Evolutionary conservation across 2,797 vertebrate genomes (phyloP).

Genomic region (Pseudocheirus occidentalis): DNA sequence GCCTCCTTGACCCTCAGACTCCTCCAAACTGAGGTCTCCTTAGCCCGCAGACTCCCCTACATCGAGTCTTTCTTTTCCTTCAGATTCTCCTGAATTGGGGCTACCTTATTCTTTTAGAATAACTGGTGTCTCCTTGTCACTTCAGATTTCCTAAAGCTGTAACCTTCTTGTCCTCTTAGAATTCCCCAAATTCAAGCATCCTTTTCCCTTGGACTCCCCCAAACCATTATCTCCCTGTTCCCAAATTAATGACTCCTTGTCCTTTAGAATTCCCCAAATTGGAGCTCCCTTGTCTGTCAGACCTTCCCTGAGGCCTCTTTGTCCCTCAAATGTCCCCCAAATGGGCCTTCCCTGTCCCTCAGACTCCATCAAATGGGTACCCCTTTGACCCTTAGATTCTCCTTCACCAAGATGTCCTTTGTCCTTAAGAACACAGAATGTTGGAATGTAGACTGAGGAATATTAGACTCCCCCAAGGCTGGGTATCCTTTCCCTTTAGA

Average conservation of each 20-base stretch:
- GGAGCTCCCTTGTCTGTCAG: not conserved
- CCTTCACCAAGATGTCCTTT: not conserved
- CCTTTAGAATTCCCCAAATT: not conserved
- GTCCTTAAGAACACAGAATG: not conserved
- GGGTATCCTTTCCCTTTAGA: not conserved
- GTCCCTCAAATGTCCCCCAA: not conserved
- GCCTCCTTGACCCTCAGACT: not conserved
- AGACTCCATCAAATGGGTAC: not conserved
- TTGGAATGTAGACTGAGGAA: not conserved
- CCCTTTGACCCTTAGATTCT: not conserved
- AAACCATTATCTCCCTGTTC: not conserved
- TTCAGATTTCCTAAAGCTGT: not conserved
- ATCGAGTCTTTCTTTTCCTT: not conserved
- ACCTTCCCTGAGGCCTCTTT: not conserved
- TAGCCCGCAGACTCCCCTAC: not conserved
- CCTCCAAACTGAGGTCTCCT: not conserved
- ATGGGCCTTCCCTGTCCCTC: not conserved
- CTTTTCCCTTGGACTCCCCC: not conserved
- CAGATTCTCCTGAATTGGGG: not conserved
- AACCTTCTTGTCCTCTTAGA: not conserved
- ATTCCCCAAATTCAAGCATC: not conserved
- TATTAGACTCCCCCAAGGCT: not conserved
- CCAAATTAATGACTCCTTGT: not conserved
- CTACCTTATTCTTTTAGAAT: not conserved
- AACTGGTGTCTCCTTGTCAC: not conserved